Base-by-base conservation (phyloP, 1,140 invertebrate genomes). In the Pristionchus pacificus region DNA sequence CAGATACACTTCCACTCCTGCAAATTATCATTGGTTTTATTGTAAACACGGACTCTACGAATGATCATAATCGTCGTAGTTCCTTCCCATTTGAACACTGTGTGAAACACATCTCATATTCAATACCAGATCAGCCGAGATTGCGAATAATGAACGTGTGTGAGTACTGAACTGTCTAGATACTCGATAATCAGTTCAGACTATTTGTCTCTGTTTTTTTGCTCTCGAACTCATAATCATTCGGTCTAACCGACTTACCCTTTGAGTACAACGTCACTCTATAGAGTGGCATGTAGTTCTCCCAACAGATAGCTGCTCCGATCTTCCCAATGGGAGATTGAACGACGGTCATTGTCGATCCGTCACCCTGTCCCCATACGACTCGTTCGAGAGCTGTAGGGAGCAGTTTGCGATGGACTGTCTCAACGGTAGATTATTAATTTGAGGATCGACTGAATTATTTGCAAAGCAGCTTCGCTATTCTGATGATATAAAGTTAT, bases 341-440 rank as follows among this genome's bases (percentile, higher is more conserved):
- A 27, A 79, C 24, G 19, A 82, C 81, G 2, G 75, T 59, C 27
- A 83, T 65, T 1, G 81, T 83, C 3, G 79, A 80, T 27, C 81
- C 81, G 71, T 83, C 81, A 0, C 81, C 81, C n/a, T 49, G 55
- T 19, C 81, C 81, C 81, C 81, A 83, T n/a, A 83, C 72, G 62
- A 75, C 67, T 49, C 81, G 32, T 68, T 83, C 81, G 55, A 78
- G 68, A 1, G 78, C 79, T 0, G 81, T 83, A 57, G 81, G 81
- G 59, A 79, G 67, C 2, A 83, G 68, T 72, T 83, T 83, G 31
- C 81, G 68, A 65, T 83, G 81, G 49, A 79, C 80, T 33, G 38
- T 49, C 38, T 80, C 79, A 1, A 80, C 59, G 31, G n/a, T n/a
- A n/a, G n/a, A n/a, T n/a, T n/a, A n/a, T n/a, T n/a, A n/a, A n/a